Evolutionary conservation across 2,888 invertebrate species (phyloP).

Genomic region (Leucoma salicis): DNA sequence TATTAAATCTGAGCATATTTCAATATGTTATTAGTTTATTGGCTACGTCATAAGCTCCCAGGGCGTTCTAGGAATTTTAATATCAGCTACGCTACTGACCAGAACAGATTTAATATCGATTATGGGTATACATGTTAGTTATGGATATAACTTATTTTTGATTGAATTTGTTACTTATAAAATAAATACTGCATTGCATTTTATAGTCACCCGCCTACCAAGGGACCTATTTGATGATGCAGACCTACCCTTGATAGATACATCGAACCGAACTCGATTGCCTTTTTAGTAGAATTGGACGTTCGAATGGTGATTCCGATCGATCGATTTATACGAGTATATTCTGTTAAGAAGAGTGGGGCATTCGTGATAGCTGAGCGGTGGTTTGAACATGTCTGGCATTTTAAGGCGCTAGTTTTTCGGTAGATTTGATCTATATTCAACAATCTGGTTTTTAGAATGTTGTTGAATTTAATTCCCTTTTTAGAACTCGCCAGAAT

Average conservation of each 20-base stretch:
- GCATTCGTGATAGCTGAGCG: slow-evolving; percentile 21
- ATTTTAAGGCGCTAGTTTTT: slow-evolving; percentile 9
- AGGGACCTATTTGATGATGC: slow-evolving; percentile 26
- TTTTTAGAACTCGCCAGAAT: too few species aligned
- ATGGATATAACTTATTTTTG: slow-evolving; percentile 41
- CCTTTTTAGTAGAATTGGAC: slow-evolving; percentile 33
- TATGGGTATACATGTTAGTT: slow-evolving; percentile 59
- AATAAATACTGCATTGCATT: slow-evolving; percentile 18
- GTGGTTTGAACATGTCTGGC: slow-evolving; percentile 17
- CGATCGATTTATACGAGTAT: slow-evolving; percentile 20
- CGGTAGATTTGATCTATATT: too few species aligned
- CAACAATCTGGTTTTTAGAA: too few species aligned
- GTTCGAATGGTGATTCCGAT: slow-evolving; percentile 24
- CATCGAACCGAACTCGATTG: slow-evolving; percentile 28
- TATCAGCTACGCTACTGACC: slow-evolving; percentile 26
- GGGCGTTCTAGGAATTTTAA: slow-evolving; percentile 42
- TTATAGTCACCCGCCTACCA: slow-evolving; percentile 17
- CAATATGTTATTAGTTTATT: slow-evolving; percentile 20
- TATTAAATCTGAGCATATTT: slow-evolving; percentile 27
- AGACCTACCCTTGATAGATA: slow-evolving; percentile 28
- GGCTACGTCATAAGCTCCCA: slow-evolving; percentile 36
- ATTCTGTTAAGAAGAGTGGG: slow-evolving; percentile 26
- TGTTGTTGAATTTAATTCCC: too few species aligned
- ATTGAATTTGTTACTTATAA: neutral
- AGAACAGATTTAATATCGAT: slow-evolving; percentile 49